Evolutionary conservation across 2,113 vertebrate species (phyloP), one percentile per base, ranked within the genome.

Genomic region (Panthera tigris): DNA sequence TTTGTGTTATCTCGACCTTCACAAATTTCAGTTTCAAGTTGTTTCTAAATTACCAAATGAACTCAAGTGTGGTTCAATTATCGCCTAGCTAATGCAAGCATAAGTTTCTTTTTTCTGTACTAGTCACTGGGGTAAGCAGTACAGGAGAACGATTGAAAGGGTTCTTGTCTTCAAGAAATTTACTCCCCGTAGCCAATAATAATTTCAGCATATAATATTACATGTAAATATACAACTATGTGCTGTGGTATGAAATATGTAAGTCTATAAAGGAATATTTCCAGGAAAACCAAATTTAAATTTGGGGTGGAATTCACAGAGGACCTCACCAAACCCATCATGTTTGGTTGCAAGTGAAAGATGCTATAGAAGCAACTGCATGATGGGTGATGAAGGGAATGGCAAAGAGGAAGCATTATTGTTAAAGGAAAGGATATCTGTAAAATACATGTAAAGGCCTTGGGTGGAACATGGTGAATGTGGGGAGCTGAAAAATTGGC

Each of bases 331-430:
- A 18, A 89, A 92, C 2, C 3, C 48, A 33, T 65, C 29, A 1
- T 27, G 55, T 33, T 33, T 84, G 23, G 4, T 23, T 88, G 23
- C 57, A 80, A 50, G 3, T 68, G 36, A 85, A 89, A 6, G n/a
- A 31, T 45, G 5, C 0, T 27, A 5, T 13, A 16, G 5, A 45
- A 71, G 3, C 4, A 91, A 50, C 48, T 0, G 3, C 48, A 27
- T 3, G 3, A 19, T 27, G 79, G 0, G 18, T 11, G 16, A 15
- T 33, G 9, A 15, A 33, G 21, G 33, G 57, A 39, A 2, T 16
- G 29, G 27, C 14, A 36, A 78, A 61, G 14, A 2, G 1, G 12
- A 45, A 36, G 25, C 6, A 4, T 2, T 31, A 7, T 0, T 33
- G 10, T 1, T 18, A 14, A 5, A 88, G 41, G 7, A 80, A 41